Conservation (phyloP, 2,797 vertebrate species). For the Smutsia temminckii region DNA sequence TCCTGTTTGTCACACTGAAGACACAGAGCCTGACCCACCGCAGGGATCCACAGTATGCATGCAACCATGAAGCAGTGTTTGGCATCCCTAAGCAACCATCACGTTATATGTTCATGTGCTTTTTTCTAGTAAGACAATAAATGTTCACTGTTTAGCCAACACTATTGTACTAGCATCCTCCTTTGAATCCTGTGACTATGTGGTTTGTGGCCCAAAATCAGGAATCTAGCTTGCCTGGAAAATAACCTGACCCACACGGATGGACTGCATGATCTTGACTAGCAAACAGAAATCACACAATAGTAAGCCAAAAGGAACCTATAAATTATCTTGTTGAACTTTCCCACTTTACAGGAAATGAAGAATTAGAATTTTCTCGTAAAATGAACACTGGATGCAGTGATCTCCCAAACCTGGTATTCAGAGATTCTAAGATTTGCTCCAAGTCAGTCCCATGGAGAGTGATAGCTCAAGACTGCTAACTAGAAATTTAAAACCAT, state of each 20-base stretch:
- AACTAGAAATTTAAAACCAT: slow-evolving; percentile 18
- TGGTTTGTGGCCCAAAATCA: slow-evolving; percentile 43
- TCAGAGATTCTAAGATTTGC: not conserved
- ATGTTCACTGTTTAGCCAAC: not conserved
- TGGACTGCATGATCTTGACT: slow-evolving; percentile 27
- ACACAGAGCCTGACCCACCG: not conserved
- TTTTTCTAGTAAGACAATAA: not conserved
- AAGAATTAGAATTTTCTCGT: not conserved
- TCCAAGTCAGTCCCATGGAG: not conserved
- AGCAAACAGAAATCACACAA: slow-evolving; percentile 32
- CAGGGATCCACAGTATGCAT: accelerated
- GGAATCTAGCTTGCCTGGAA: slow-evolving; percentile 58
- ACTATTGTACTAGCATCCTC: not conserved
- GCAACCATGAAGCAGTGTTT: not conserved
- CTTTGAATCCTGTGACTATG: slow-evolving; percentile 7
- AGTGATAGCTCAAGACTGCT: slow-evolving; percentile 1
- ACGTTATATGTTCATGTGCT: not conserved
- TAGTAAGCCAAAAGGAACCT: slow-evolving; percentile 37
- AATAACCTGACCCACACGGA: slow-evolving; percentile 42
- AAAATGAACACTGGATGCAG: not conserved
- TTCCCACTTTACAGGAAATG: slow-evolving; percentile 44
- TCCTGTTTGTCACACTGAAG: not conserved
- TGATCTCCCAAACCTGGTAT: not conserved
- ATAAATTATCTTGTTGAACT: slow-evolving; percentile 38
- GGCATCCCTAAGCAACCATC: not conserved